Evolutionary conservation across 2,888 invertebrate species (phyloP), one percentile per base, ranked within the genome.

Genomic region (Hofmannophila pseudospretella): DNA sequence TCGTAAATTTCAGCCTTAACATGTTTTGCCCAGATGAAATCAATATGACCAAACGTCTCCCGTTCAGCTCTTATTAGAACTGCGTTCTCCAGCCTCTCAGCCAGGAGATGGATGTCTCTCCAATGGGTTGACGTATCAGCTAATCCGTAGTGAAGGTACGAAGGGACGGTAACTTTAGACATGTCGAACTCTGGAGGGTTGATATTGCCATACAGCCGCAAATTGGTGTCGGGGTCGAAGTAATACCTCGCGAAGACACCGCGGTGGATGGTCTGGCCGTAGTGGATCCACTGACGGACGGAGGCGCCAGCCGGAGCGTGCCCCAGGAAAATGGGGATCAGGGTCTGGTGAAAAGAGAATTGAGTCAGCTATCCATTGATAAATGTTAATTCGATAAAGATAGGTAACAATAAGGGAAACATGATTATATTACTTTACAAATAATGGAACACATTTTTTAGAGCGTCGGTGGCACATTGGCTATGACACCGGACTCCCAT

Each of bases 251-350:
- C 59, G 59, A 76, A 76, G 1, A 42, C 38, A 0, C 53, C 40
- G 36, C 40, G 51, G 4, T 51, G 55, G 43, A 74, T 67, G 19
- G 47, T 42, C 31, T 77, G 76, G 0, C 61, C 74, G 52, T 58
- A 75, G 44, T 77, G 76, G 0, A 61, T 39, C 1, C 74, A 27
- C 44, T 76, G 75, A 2, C 70, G 64, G 26, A 74, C 35, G 0
- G 75, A 66, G 0, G 67, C 49, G 0, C 76, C 76, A 0, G 74
- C 73, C 0, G 75, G 76, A 0, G 65, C 44, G 39, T 75, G 75
- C 0, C 65, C 67, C 3, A 67, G 16, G 22, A 69, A 52, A 1
- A 72, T 38, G 0, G 75, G 75, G n/a, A 69, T 4, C 62, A 72
- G 61, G 0, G 67, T 71, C 76, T 76, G 58, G 5, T 4, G 4